phyloP scores from a whole-genome alignment of 2,888 invertebrate species.

The Blastobasis adustella region DNA sequence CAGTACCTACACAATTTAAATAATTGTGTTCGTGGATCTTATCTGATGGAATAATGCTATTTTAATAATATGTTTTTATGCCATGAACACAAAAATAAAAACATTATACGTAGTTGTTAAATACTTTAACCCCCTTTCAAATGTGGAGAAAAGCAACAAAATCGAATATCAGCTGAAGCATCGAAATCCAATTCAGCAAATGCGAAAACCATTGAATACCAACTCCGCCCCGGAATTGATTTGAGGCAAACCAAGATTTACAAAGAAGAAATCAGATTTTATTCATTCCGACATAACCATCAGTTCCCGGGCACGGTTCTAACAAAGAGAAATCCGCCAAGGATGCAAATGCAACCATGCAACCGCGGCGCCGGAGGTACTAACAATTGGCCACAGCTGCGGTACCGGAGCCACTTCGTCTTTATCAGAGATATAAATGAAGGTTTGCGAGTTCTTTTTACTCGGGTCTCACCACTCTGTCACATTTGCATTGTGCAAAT shows the following conservation, averaged over 20 bases:
- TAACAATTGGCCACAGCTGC: constrained; percentile 61
- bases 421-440: constrained; percentile 56
- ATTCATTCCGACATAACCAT: constrained; percentile 32
- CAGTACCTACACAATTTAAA: no score
- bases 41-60: no score
- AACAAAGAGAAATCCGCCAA: constrained; percentile 44
- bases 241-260: constrained; percentile 2
- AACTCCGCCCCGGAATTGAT: constrained; percentile 3
- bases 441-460: constrained; percentile 34
- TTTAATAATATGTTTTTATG: no score
- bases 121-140: no score
- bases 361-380: constrained; percentile 23
- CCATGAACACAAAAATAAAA: no score
- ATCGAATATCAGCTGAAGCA: background rate
- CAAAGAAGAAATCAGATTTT: constrained; percentile 18
- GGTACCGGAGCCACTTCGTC: constrained; percentile 36
- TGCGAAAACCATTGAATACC: background rate
- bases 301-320: constrained; percentile 27
- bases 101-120: no score
- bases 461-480: constrained; percentile 35
- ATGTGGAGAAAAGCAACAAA: background rate
- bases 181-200: background rate
- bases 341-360: constrained; percentile 38
- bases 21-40: no score
- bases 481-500: constrained; percentile 51